Percentiles rank a stretch among this genome's conserved stretches.
phyloP scores from a whole-genome alignment of 2,113 vertebrate genomes.

The Morone saxatilis region DNA sequence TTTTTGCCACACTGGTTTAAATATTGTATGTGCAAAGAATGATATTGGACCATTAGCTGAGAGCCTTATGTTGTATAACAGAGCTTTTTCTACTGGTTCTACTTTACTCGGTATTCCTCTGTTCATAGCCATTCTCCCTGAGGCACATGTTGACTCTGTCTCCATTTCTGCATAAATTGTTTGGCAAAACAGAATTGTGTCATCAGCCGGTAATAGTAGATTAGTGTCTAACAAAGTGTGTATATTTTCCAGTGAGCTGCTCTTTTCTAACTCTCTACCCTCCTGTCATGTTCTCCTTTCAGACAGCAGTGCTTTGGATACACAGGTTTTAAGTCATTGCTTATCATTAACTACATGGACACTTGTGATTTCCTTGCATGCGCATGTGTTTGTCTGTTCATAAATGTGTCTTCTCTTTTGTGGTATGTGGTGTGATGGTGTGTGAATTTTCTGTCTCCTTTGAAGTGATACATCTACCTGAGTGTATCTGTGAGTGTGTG shows the following conservation, averaged over 20 bases:
- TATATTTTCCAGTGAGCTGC: constrained; percentile 34
- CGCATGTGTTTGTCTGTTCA: constrained; percentile 68
- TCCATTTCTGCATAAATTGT: constrained; percentile 55
- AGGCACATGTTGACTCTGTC: constrained; percentile 45
- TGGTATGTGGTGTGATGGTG: constrained; percentile 5
- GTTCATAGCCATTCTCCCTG: constrained; percentile 33
- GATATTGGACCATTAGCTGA: constrained; percentile 5
- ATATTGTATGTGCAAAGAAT: not conserved
- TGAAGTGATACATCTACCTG: not conserved
- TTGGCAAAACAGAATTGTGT: constrained; percentile 55
- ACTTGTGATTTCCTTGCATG: constrained; percentile 84
- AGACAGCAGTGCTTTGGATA: constrained; percentile 96
- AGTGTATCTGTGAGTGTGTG: constrained; percentile 37
- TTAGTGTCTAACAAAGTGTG: constrained; percentile 27
- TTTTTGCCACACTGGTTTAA: constrained; percentile 22
- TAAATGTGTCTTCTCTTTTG: constrained; percentile 16
- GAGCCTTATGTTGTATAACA: constrained; percentile 8
- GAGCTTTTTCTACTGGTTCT: constrained; percentile 5
- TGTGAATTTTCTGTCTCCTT: constrained; percentile 1
- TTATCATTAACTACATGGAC: constrained; percentile 66
- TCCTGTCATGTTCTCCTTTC: constrained; percentile 91
- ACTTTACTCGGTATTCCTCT: constrained; percentile 15
- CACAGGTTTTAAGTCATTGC: constrained; percentile 93
- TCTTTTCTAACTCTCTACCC: constrained; percentile 84
- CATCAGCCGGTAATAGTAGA: constrained; percentile 23